A percentile compares a stretch with the other conserved stretches of the same genome.
Evolutionary conservation across 2,888 invertebrate genomes (phyloP).

Genomic region (Platypus cylindrus): DNA sequence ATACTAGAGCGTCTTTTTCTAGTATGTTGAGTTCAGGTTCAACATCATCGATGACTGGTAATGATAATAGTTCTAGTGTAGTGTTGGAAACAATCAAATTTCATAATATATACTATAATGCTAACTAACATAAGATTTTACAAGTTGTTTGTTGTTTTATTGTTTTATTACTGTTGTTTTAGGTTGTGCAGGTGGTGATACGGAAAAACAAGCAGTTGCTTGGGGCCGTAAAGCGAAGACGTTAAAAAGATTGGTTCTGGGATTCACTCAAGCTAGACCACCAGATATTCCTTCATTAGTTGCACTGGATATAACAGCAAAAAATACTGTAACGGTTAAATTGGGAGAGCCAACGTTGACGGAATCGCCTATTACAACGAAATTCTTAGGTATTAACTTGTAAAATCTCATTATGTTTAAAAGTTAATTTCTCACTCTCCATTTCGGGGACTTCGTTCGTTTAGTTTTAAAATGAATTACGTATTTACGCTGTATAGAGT

Average conservation of each 20-base stretch:
- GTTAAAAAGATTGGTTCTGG: slow-evolving; percentile 63
- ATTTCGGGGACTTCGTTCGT: too few species aligned
- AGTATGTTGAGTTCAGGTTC: slow-evolving; percentile 37
- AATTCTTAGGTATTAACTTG: slow-evolving; percentile 85
- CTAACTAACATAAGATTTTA: too few species aligned
- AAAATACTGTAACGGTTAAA: slow-evolving; percentile 50
- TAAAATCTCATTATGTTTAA: too few species aligned
- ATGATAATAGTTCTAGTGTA: neutral
- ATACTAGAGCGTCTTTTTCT: slow-evolving; percentile 42
- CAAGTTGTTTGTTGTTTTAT: too few species aligned
- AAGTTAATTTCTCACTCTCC: neutral
- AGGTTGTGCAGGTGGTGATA: slow-evolving; percentile 60
- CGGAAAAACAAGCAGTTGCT: slow-evolving; percentile 71
- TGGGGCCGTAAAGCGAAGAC: slow-evolving; percentile 79
- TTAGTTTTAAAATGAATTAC: neutral
- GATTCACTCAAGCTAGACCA: slow-evolving; percentile 76
- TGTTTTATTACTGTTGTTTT: slow-evolving; percentile 7
- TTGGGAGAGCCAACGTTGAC: slow-evolving; percentile 55
- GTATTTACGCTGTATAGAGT: neutral
- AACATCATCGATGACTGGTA: slow-evolving; percentile 33
- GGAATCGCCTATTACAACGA: slow-evolving; percentile 75
- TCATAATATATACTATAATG: too few species aligned
- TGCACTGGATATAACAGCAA: slow-evolving; percentile 63
- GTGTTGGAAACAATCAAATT: too few species aligned
- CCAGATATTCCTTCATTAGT: slow-evolving; percentile 75